phyloP scores from a whole-genome alignment of 2,888 invertebrate species.

The Augochlorella aurata region DNA sequence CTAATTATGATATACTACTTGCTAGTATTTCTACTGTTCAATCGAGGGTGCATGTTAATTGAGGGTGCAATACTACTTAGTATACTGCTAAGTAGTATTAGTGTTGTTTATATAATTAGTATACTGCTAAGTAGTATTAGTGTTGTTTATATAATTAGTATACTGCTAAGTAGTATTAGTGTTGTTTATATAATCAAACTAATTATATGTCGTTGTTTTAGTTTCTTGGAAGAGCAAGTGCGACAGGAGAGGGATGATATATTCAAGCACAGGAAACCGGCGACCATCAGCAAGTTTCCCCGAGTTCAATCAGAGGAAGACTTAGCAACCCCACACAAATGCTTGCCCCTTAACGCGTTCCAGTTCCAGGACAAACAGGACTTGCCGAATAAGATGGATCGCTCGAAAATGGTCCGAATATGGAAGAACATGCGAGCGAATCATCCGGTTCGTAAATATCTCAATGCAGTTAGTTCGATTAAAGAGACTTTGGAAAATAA shows the following conservation, averaged over 20 bases:
- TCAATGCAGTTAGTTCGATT: not conserved
- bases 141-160: too few species aligned
- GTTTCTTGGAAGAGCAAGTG: slow-evolving; percentile 66
- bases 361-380: slow-evolving; percentile 52
- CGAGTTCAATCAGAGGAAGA: slow-evolving; percentile 61
- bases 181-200: too few species aligned
- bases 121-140: too few species aligned
- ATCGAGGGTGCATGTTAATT: too few species aligned
- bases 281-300: slow-evolving; percentile 56
- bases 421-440: slow-evolving; percentile 70
- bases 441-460: slow-evolving; percentile 60
- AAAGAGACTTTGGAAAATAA: too few species aligned
- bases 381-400: slow-evolving; percentile 64
- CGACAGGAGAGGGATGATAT: slow-evolving; percentile 60
- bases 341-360: slow-evolving; percentile 68
- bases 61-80: too few species aligned
- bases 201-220: slow-evolving; percentile 25
- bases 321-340: slow-evolving; percentile 53
- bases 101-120: too few species aligned
- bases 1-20: too few species aligned
- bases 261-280: slow-evolving; percentile 63
- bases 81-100: too few species aligned
- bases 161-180: too few species aligned
- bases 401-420: slow-evolving; percentile 67
- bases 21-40: too few species aligned